phyloP scores from a whole-genome alignment of 2,888 invertebrate species.

The Lottia scabra region DNA sequence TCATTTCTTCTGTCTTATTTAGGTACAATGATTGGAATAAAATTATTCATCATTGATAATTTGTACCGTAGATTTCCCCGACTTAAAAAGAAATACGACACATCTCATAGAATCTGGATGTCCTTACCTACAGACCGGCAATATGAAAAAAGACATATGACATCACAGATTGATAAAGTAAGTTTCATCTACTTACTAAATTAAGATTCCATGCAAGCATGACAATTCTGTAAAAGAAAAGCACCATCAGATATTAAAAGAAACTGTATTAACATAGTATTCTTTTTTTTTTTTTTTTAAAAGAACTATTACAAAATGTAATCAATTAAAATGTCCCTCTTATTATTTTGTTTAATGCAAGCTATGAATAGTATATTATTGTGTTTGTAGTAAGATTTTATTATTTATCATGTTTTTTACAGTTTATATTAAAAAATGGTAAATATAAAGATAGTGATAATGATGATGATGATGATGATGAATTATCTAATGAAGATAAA shows the following conservation, averaged over 20 bases:
- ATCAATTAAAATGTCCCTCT: too few species aligned
- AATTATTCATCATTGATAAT: conserved; percentile 71
- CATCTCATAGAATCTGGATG: conserved; percentile 63
- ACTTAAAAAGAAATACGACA: conserved; percentile 69
- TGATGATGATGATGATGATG: conserved; percentile 24
- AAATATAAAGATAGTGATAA: conserved; percentile 22
- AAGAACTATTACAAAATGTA: too few species aligned
- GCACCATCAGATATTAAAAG: too few species aligned
- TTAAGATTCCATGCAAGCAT: background rate
- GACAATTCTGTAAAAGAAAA: too few species aligned
- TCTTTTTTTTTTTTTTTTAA: too few species aligned
- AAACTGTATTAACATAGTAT: too few species aligned
- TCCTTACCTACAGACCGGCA: conserved; percentile 67
- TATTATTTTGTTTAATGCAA: too few species aligned
- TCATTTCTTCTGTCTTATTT: conserved; percentile 12
- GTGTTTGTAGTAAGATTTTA: too few species aligned
- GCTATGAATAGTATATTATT: too few species aligned
- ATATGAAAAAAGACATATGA: conserved; percentile 53
- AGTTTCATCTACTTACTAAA: background rate
- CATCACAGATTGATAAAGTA: conserved; percentile 60
- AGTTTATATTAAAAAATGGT: conserved; percentile 6
- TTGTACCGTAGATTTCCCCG: conserved; percentile 70
- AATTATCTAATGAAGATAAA: conserved; percentile 43
- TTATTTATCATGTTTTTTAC: background rate
- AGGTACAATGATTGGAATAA: conserved; percentile 68